Evolutionary conservation across 2,888 invertebrate species (phyloP).

Genomic region (Zygaena filipendulae): DNA sequence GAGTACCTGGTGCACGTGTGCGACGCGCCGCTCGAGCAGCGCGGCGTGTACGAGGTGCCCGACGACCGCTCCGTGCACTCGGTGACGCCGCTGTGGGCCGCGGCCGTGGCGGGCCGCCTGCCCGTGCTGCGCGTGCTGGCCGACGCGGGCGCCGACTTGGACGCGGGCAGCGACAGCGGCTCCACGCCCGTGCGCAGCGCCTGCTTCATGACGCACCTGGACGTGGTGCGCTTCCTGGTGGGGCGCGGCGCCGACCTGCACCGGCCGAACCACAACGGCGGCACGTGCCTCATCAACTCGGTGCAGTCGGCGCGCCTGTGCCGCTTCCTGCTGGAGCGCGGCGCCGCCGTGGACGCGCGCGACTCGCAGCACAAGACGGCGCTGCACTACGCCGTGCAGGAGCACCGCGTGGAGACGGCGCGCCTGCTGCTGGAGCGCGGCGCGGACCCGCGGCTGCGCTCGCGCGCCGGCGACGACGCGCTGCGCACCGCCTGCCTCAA

Average conservation of each 20-base stretch:
- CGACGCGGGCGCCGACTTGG: constrained; percentile 84
- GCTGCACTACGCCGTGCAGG: constrained; percentile 92
- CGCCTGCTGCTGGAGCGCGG: constrained; percentile 82
- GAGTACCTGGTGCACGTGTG: constrained; percentile 87
- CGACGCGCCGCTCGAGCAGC: constrained; percentile 86
- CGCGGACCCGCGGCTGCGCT: constrained; percentile 80
- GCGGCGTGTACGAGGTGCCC: constrained; percentile 81
- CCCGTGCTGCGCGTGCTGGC: constrained; percentile 81
- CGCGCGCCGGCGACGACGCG: constrained; percentile 89
- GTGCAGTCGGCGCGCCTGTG: constrained; percentile 88
- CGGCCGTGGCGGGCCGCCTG: constrained; percentile 86
- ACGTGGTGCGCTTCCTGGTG: constrained; percentile 79
- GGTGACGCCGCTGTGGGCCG: constrained; percentile 93
- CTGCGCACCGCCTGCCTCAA: constrained; percentile 86
- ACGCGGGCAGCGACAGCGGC: constrained; percentile 88
- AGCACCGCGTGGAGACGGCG: constrained; percentile 84
- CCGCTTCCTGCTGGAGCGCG: constrained; percentile 80
- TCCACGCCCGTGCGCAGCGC: constrained; percentile 92
- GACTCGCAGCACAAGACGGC: constrained; percentile 93
- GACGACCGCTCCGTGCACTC: constrained; percentile 82
- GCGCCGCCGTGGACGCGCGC: constrained; percentile 85
- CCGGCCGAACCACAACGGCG: constrained; percentile 89
- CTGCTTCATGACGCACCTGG: constrained; percentile 91
- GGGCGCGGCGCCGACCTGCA: constrained; percentile 85
- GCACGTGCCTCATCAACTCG: constrained; percentile 93